phyloP scores from a whole-genome alignment of 2,113 vertebrate species.

The Oxygymnocypris stewartii region DNA sequence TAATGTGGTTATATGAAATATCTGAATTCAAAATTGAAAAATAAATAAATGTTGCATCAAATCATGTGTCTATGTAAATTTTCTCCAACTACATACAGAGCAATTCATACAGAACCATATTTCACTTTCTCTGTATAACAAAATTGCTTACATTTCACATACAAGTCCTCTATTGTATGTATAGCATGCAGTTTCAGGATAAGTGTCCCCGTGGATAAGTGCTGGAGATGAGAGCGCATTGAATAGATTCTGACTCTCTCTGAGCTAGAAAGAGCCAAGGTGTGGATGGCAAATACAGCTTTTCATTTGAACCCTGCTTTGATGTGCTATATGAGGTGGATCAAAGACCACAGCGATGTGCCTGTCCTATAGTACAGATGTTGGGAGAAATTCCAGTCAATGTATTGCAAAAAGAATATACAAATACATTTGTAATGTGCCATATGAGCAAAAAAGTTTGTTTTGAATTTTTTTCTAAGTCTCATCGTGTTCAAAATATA shows the following conservation, averaged over 20 bases:
- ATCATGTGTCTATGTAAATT: neutral
- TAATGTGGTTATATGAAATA: neutral
- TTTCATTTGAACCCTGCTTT: slow-evolving; percentile 57
- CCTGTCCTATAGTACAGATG: slow-evolving; percentile 44
- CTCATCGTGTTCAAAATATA: neutral
- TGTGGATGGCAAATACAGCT: slow-evolving; percentile 42
- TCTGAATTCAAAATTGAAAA: neutral
- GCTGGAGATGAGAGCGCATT: slow-evolving; percentile 12
- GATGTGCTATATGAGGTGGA: slow-evolving; percentile 63
- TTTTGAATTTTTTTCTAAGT: neutral
- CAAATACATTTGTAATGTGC: slow-evolving; percentile 38
- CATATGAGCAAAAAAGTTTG: neutral
- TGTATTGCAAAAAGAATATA: slow-evolving; percentile 40
- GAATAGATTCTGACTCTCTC: slow-evolving; percentile 15
- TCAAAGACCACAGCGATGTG: slow-evolving; percentile 64
- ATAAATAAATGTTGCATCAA: neutral
- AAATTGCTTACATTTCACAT: slow-evolving; percentile 3
- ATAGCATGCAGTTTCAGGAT: slow-evolving; percentile 27
- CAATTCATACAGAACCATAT: neutral
- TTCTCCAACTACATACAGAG: neutral
- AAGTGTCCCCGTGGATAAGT: slow-evolving; percentile 26
- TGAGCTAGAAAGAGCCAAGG: slow-evolving; percentile 18
- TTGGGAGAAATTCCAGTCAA: slow-evolving; percentile 40
- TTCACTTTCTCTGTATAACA: neutral
- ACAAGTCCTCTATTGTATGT: slow-evolving; percentile 14